phyloP scores from a whole-genome alignment of 2,797 vertebrate species.

The Oophaga sylvatica region DNA sequence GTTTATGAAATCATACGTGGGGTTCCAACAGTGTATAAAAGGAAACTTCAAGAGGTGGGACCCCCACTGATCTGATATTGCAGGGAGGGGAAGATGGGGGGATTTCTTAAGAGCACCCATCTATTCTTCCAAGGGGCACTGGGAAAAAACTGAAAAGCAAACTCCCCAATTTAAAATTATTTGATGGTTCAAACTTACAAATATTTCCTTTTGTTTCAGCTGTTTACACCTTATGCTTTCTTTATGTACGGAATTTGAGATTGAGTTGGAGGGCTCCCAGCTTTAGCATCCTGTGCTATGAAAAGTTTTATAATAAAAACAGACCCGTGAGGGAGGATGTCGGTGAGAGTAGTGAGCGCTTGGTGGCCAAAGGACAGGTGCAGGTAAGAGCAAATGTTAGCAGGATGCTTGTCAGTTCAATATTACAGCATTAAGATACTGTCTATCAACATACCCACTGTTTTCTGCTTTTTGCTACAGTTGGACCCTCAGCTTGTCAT shows the following conservation, averaged over 20 bases:
- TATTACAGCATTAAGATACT: not conserved
- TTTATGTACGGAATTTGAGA: conserved; percentile 87
- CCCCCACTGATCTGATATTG: not conserved
- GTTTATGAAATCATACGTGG: too few relatives aligned
- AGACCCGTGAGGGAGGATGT: conserved; percentile 86
- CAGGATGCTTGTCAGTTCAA: not conserved
- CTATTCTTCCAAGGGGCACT: not conserved
- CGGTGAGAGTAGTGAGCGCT: conserved; percentile 82
- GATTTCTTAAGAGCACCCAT: not conserved
- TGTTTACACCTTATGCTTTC: not conserved
- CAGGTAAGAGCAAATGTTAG: conserved; percentile 77
- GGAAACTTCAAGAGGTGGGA: too few relatives aligned
- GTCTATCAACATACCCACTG: not conserved
- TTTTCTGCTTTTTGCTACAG: conserved; percentile 72
- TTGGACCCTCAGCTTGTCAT: conserved; percentile 86
- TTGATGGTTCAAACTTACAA: not conserved
- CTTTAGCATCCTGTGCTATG: conserved; percentile 89
- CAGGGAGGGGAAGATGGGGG: not conserved
- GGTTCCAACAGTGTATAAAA: too few relatives aligned
- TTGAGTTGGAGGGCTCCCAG: conserved; percentile 93
- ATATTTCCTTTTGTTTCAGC: not conserved
- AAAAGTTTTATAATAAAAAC: conserved; percentile 86
- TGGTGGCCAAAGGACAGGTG: conserved; percentile 90
- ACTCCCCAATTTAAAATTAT: not conserved
- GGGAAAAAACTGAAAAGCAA: not conserved